phyloP scores from a whole-genome alignment of 2,888 invertebrate genomes.

The Euclidia mi region DNA sequence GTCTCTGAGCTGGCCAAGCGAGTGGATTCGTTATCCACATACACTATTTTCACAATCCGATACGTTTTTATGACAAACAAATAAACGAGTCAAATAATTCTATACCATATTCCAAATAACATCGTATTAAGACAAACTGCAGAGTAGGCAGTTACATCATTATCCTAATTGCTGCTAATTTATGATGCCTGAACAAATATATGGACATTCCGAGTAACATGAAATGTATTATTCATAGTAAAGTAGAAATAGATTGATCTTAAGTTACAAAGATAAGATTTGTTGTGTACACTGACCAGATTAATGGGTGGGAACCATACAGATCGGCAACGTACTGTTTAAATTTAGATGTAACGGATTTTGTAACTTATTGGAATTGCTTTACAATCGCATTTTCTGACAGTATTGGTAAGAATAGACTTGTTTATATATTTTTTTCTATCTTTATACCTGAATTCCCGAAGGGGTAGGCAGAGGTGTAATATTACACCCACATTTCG shows the following conservation, averaged over 20 bases:
- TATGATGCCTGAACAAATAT: constrained; percentile 59
- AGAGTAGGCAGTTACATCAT: constrained; percentile 46
- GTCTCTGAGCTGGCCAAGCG: too few relatives aligned
- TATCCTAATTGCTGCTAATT: constrained; percentile 55
- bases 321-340: constrained; percentile 54
- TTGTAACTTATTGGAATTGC: constrained; percentile 69
- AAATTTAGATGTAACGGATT: constrained; percentile 76
- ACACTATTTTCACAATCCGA: too few relatives aligned
- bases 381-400: constrained; percentile 39
- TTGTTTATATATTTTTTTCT: too few relatives aligned
- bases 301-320: constrained; percentile 69
- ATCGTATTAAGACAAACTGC: constrained; percentile 31
- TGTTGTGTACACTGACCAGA: constrained; percentile 73
- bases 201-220: constrained; percentile 57
- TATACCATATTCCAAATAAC: constrained; percentile 20
- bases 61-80: too few relatives aligned
- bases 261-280: constrained; percentile 78
- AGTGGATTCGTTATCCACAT: too few relatives aligned
- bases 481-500: too few relatives aligned
- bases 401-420: constrained; percentile 16
- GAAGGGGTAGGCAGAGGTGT: too few relatives aligned
- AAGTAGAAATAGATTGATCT: constrained; percentile 74
- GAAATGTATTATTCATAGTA: constrained; percentile 74
- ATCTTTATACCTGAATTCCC: too few relatives aligned
- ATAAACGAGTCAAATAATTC: neutral